Base-by-base conservation (phyloP, 2,888 invertebrate species). In the Erannis defoliaria region DNA sequence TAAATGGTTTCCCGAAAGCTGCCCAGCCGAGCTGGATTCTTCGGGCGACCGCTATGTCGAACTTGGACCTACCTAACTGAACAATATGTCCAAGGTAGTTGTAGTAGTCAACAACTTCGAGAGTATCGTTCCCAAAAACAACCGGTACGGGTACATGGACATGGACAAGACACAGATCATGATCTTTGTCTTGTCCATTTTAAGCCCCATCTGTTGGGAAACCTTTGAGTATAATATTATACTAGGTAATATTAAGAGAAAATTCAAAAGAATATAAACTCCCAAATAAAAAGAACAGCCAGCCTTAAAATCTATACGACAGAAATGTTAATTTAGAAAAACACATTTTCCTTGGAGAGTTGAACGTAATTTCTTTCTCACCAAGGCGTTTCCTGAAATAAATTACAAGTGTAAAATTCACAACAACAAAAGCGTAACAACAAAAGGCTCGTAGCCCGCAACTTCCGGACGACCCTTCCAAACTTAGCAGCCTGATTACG, bases 381-480 rank as follows among this genome's bases (percentile, higher is more conserved):
- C 89, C 86, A 84, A 89, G 89, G 89, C 88, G 84, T 89, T 91
- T 91, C 91, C 91, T 90, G 90, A 90, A 92, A 93, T 92, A 92
- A 93, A 93, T 93, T 91, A 93, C 92, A 90, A 92, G 92, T 93
- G 93, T 92, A 92, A 92, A 93, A 93, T 92, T 91, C 90, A 89
- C 88, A 92, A 90, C 90, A 93, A 93, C 90, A 92, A 92, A 90
- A 91, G 90, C 84, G 83, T 81, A 88, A 87, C 89, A 92, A 92
- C 90, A 93, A 93, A 92, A 93, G 92, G 88, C 90, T 88, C 87
- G 90, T 86, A 89, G 91, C 89, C 85, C 88, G 82, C 84, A 90
- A 91, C 92, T 90, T 92, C 93, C 92, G 93, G 90, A 81, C 84
- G 90, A 89, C 90, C 92, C 89, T 90, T 89, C 91, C 89, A 89